Conservation (phyloP, 2,888 invertebrate genomes). For the Xanthorhoe designata region DNA sequence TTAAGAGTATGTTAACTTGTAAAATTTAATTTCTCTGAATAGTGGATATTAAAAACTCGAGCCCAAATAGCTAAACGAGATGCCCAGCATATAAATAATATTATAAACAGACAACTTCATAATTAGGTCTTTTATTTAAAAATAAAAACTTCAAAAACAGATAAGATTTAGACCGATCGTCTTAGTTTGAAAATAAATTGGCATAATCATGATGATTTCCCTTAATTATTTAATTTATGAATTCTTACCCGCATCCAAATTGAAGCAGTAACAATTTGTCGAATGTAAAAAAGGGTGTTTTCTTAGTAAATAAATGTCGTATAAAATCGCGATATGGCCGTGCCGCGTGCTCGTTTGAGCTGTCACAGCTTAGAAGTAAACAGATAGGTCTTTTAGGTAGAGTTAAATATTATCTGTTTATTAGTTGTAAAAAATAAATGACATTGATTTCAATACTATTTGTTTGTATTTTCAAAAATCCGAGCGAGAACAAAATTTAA, state of each 20-base stretch:
- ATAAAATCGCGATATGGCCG: conserved; percentile 45
- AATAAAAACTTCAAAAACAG: neutral
- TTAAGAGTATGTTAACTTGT: too few relatives aligned
- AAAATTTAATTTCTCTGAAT: too few relatives aligned
- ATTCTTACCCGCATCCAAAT: conserved; percentile 32
- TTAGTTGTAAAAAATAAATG: too few relatives aligned
- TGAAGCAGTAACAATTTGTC: conserved; percentile 52
- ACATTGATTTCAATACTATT: too few relatives aligned
- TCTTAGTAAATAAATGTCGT: conserved; percentile 43
- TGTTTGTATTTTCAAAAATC: too few relatives aligned
- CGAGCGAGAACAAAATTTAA: too few relatives aligned
- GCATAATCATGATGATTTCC: conserved; percentile 4
- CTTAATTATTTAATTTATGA: conserved; percentile 4
- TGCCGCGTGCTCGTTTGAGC: conserved; percentile 22
- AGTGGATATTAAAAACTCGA: too few relatives aligned
- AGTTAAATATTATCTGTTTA: neutral
- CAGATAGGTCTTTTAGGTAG: neutral
- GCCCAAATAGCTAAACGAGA: too few relatives aligned
- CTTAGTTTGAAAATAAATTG: neutral
- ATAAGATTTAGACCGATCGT: neutral
- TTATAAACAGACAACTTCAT: too few relatives aligned
- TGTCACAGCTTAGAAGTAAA: conserved; percentile 17
- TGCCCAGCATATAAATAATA: too few relatives aligned
- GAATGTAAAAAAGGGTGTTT: conserved; percentile 44
- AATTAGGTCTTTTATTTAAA: neutral